Conservation (phyloP, 2,113 vertebrate genomes). For the Hydrochoerus hydrochaeris region DNA sequence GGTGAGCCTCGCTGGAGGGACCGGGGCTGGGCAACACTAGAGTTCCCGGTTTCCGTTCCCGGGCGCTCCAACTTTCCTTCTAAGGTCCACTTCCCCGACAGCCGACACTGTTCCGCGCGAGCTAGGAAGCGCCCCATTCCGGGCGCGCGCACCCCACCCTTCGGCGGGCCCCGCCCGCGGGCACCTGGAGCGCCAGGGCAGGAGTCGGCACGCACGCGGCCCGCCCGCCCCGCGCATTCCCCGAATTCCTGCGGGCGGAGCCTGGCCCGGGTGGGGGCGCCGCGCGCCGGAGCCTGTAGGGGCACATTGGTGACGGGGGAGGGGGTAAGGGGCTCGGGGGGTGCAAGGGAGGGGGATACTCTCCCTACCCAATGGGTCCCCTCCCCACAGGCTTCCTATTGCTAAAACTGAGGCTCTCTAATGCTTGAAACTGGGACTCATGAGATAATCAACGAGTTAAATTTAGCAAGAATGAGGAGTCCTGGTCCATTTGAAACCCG, state of each 20-base stretch:
- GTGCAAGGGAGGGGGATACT: neutral
- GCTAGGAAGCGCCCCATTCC: neutral
- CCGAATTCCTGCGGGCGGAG: slow-evolving; percentile 80
- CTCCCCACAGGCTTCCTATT: neutral
- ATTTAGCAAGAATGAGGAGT: neutral
- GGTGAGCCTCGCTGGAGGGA: neutral
- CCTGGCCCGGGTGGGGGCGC: slow-evolving; percentile 69
- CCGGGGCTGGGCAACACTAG: neutral
- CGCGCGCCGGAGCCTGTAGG: slow-evolving; percentile 66
- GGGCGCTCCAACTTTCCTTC: neutral
- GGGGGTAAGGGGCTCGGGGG: neutral
- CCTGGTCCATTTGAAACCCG: neutral
- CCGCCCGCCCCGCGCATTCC: slow-evolving; percentile 75
- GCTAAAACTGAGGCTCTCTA: neutral
- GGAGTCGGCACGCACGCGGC: slow-evolving; percentile 78
- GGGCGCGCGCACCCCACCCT: neutral
- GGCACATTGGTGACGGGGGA: slow-evolving; percentile 12
- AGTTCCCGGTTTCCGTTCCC: neutral
- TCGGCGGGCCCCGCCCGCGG: slow-evolving; percentile 68
- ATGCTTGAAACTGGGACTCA: neutral
- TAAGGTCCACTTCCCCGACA: neutral
- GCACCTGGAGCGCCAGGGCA: slow-evolving; percentile 80
- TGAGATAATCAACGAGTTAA: neutral
- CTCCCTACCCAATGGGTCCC: neutral
- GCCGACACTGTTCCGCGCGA: neutral